These are phyloP conservation scores for Drepanosiphum platanoidis DNA, from an alignment of 2,888 invertebrate genomes.

Conservation along the genomic window DNA sequence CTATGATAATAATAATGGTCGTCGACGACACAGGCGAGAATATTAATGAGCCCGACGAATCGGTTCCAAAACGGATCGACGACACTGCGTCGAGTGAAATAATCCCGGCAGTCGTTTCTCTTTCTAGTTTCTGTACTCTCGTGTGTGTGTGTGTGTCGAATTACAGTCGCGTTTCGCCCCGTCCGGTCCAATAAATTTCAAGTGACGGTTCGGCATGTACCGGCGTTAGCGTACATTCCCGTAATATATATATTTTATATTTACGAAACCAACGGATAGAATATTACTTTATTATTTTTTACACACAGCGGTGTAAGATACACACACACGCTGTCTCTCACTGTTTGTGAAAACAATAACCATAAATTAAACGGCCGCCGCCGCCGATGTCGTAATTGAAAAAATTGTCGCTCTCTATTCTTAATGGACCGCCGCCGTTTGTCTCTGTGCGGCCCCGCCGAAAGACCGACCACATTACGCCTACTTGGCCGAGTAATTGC, in stretches of 20 bases:
- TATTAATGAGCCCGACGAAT: background rate
- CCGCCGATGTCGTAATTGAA: constrained; percentile 28
- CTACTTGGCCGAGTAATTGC: constrained; percentile 20
- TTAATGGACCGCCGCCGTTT: constrained; percentile 31
- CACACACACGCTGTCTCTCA: too few relatives aligned
- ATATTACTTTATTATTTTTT: constrained; percentile 12
- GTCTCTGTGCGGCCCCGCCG: constrained; percentile 7
- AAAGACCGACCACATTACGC: constrained; percentile 25
- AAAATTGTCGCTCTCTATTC: constrained; percentile 30
- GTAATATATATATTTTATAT: background rate
- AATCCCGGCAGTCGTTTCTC: background rate
- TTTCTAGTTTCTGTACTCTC: background rate
- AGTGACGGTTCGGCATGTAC: background rate
- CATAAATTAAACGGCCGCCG: constrained; percentile 10
- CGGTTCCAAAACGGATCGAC: too few relatives aligned
- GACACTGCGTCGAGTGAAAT: too few relatives aligned
- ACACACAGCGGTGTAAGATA: background rate
- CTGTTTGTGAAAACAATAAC: constrained; percentile 29
- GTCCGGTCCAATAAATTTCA: background rate
- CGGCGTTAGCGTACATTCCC: background rate
- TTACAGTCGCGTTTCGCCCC: background rate
- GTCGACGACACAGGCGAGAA: too few relatives aligned
- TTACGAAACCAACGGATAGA: background rate
- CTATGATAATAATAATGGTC: too few relatives aligned
- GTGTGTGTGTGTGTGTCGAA: background rate